Evolutionary conservation across 35 echinoderm and acorn worm species (phyloP), one percentile per base, ranked within the genome.

Genomic region (Heliocidaris erythrogramma): DNA sequence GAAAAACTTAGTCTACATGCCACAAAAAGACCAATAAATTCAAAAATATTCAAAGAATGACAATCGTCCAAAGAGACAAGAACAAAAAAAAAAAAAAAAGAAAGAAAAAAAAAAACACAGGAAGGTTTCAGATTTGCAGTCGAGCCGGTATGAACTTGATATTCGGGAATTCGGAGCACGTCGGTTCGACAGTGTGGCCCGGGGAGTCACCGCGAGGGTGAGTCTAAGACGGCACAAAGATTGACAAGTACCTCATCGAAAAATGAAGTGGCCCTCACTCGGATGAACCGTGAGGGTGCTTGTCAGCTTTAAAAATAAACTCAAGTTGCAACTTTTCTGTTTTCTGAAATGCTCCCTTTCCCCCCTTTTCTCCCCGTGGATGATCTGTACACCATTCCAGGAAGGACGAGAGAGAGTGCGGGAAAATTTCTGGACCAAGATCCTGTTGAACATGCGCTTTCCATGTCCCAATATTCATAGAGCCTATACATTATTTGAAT

Each of bases 281-380:
- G 65, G 65, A 78, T 78, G 65, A 78, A n/a, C 4, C 18, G 65
- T 6, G 65, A 78, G 65, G 65, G 65, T 24, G 18, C 65, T 78
- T 78, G 65, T 78, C 65, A 78, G 65, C 65, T 78, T 78, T 78
- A 18, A 78, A 78, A 78, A 78, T 78, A 78, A 78, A 78, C 65
- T 78, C 65, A 78, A 78, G 65, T 78, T 78, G 65, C 65, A 78
- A 78, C 65, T 78, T 78, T 78, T 78, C 65, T 78, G 65, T 78
- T 78, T 78, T 78, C 65, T 18, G 65, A 78, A 78, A 78, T 78
- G 65, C 65, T 78, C 18, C 14, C n/a, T 78, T 65, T n/a, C 5
- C 27, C 21, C 65, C 65, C 65, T 21, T 69, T 1, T 6, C 65
- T 78, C 17, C 65, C 27, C 27, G 0, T 78, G 14, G 52, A 56